Evolutionary conservation across 2,888 invertebrate genomes (phyloP).

Genomic region (Apotomis turbidana): DNA sequence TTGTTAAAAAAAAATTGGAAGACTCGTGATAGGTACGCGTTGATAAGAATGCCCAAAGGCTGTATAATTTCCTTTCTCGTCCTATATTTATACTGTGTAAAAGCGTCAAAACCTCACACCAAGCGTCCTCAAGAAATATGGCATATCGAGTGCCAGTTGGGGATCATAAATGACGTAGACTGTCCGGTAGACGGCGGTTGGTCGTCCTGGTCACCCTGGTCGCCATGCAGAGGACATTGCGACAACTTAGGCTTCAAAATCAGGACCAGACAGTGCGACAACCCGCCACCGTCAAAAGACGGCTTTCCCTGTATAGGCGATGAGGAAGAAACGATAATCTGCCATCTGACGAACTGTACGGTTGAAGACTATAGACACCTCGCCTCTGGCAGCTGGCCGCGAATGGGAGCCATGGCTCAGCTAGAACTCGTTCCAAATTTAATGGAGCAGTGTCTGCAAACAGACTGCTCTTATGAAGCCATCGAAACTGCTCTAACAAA

Average conservation of each 20-base stretch:
- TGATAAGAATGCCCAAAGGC: conserved; percentile 11
- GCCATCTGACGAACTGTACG: conserved; percentile 72
- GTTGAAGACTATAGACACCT: conserved; percentile 68
- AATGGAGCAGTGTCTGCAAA: conserved; percentile 72
- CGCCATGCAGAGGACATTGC: conserved; percentile 73
- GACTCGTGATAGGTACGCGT: no score
- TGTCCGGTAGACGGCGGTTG: conserved; percentile 80
- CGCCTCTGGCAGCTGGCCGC: conserved; percentile 62
- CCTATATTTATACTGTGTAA: conserved; percentile 40
- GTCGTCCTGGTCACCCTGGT: conserved; percentile 78
- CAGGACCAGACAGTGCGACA: conserved; percentile 70
- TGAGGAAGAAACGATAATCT: conserved; percentile 68
- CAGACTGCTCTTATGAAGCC: conserved; percentile 73
- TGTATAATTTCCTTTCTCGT: neutral
- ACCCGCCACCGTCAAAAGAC: conserved; percentile 72
- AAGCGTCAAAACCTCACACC: conserved; percentile 59
- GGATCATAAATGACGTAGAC: conserved; percentile 64
- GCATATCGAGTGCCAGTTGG: conserved; percentile 75
- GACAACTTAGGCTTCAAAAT: conserved; percentile 71
- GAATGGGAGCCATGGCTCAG: conserved; percentile 66
- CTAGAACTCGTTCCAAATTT: conserved; percentile 71
- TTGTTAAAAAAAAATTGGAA: no score
- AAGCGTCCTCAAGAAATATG: conserved; percentile 66
- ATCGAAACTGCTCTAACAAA: conserved; percentile 66
- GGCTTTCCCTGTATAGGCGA: conserved; percentile 72